These are phyloP conservation scores for Triplophysa siluroides DNA, from an alignment of 2,113 vertebrate species.

Conservation along the genomic window DNA sequence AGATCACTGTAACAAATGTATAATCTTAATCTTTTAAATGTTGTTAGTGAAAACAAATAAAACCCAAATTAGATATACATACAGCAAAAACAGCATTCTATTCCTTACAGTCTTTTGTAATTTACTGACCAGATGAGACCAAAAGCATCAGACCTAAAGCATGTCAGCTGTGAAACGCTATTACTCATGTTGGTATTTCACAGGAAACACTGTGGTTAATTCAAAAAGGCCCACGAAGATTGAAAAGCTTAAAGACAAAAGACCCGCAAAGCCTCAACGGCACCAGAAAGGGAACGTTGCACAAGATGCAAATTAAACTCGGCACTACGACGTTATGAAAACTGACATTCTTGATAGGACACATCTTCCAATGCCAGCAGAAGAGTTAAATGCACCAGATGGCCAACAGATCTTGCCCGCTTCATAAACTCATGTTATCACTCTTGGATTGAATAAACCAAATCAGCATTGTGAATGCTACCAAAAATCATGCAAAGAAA, in stretches of 20 bases:
- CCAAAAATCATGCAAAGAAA: background rate
- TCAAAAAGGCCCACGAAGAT: background rate
- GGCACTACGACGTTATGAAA: background rate
- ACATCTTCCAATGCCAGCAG: background rate
- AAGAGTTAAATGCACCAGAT: background rate
- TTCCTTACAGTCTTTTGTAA: background rate
- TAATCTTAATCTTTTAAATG: no score
- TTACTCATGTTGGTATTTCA: background rate
- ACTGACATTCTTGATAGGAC: conserved; percentile 13
- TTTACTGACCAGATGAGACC: background rate
- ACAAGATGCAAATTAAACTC: background rate
- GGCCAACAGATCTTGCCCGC: background rate
- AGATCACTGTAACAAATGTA: no score
- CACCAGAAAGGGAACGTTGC: background rate
- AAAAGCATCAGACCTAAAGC: background rate
- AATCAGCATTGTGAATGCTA: background rate
- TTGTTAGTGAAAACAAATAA: no score
- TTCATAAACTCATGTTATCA: background rate
- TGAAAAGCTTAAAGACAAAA: conserved; percentile 20
- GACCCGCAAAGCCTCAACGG: conserved; percentile 24
- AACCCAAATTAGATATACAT: no score
- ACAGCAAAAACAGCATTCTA: no score
- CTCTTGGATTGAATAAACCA: background rate
- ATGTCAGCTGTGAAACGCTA: background rate
- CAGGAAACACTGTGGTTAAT: background rate